Evolutionary conservation across 2,888 invertebrate species (phyloP).

Genomic region (Deilephila elpenor): DNA sequence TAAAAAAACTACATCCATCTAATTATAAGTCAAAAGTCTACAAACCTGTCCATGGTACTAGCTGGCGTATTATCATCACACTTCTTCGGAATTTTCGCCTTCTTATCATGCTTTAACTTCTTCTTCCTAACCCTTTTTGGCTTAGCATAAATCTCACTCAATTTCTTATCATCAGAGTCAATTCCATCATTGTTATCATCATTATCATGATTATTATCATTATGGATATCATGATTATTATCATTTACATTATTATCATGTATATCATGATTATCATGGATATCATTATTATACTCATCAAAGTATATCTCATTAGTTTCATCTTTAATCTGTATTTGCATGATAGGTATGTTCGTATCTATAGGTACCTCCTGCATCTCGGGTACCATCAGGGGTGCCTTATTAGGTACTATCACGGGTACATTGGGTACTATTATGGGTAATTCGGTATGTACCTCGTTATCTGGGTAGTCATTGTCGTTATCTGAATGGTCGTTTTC

Average conservation of each 20-base stretch:
- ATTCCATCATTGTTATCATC: slow-evolving; percentile 46
- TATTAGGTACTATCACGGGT: too few species aligned
- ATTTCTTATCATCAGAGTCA: slow-evolving; percentile 60
- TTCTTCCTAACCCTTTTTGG: slow-evolving; percentile 48
- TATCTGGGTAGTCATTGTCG: background rate
- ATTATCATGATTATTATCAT: too few species aligned
- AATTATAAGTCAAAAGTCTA: slow-evolving; percentile 14
- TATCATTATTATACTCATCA: slow-evolving; percentile 55
- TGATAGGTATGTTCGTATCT: slow-evolving; percentile 33
- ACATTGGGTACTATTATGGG: background rate
- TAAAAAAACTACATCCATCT: too few species aligned
- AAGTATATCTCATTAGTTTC: slow-evolving; percentile 65
- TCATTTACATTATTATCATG: too few species aligned
- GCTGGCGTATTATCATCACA: slow-evolving; percentile 47
- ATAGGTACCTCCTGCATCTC: background rate
- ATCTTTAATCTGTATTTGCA: slow-evolving; percentile 55
- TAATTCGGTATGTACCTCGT: background rate
- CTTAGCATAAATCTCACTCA: slow-evolving; percentile 60
- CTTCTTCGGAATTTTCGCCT: slow-evolving; percentile 44
- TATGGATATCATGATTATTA: too few species aligned
- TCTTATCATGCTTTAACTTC: slow-evolving; percentile 47
- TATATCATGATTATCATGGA: slow-evolving; percentile 37
- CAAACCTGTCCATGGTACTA: slow-evolving; percentile 64
- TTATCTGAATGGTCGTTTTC: slow-evolving; percentile 1
- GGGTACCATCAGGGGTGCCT: background rate